A percentile compares a stretch with the other conserved stretches of the same genome.
Evolutionary conservation across 2,797 vertebrate genomes (phyloP).

Genomic region (Otus scops): DNA sequence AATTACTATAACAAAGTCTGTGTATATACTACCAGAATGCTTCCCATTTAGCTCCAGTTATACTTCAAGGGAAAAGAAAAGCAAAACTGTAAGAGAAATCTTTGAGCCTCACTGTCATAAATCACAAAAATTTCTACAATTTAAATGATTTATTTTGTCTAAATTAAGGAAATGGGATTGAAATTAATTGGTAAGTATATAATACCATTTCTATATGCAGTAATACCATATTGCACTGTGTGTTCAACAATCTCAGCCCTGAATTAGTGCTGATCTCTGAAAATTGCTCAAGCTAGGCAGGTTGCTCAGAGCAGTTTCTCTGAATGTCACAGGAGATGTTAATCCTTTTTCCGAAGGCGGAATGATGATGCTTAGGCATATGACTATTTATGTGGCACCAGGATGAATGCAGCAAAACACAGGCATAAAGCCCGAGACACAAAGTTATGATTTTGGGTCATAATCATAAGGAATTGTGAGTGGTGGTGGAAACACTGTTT

Average conservation of each 20-base stretch:
- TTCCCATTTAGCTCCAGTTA: not conserved
- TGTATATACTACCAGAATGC: not conserved
- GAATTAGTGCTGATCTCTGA: not conserved
- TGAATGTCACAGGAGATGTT: not conserved
- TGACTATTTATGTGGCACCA: not conserved
- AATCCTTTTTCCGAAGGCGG: not conserved
- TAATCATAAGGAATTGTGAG: not conserved
- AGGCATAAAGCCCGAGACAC: not conserved
- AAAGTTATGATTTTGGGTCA: not conserved
- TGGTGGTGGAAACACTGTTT: not conserved
- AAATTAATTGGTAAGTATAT: not conserved
- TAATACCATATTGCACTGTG: not conserved
- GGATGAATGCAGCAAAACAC: not conserved
- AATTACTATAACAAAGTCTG: not conserved
- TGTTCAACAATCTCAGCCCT: not conserved
- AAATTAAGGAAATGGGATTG: not conserved
- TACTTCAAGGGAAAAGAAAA: not conserved
- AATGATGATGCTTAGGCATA: not conserved
- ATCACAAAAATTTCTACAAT: not conserved
- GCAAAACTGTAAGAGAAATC: not conserved
- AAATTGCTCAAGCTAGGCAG: not conserved
- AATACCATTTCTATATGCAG: not conserved
- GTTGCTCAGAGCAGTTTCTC: not conserved
- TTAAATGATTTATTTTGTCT: not conserved
- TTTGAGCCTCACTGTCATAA: not conserved